phyloP scores from a whole-genome alignment of 2,113 vertebrate genomes.

The Bubalus kerabau region DNA sequence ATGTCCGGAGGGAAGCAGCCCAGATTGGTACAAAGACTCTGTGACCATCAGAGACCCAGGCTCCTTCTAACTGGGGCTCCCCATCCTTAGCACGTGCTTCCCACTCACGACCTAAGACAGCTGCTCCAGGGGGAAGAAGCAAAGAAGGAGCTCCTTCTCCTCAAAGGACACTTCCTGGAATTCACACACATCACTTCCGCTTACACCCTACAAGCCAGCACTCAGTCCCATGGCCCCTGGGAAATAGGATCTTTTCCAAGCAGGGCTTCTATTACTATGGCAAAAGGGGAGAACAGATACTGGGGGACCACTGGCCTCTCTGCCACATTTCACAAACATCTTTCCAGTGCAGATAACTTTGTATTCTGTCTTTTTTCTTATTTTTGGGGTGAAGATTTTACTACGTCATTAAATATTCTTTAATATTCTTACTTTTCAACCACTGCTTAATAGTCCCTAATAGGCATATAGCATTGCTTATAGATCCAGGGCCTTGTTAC shows the following conservation, averaged over 20 bases:
- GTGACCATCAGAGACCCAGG: background rate
- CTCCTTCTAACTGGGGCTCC: background rate
- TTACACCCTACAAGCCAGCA: background rate
- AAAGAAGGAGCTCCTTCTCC: background rate
- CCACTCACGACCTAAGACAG: background rate
- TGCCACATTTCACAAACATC: background rate
- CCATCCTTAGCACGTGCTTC: accelerated
- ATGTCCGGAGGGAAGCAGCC: background rate
- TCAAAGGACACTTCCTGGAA: background rate
- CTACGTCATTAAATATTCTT: background rate
- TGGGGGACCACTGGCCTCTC: background rate
- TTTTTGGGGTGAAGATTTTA: background rate
- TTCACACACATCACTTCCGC: background rate
- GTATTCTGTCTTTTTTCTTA: background rate
- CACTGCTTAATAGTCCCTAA: background rate
- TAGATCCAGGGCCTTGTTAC: background rate
- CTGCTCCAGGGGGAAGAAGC: background rate
- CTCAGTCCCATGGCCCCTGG: background rate
- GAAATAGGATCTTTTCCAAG: background rate
- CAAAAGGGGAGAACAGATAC: background rate
- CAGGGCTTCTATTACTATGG: background rate
- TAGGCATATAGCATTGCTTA: background rate
- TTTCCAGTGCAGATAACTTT: background rate
- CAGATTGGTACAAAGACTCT: background rate
- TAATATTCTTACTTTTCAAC: background rate